A percentile compares a stretch with the other conserved stretches of the same genome.
Evolutionary conservation across 2,888 invertebrate genomes (phyloP).

Genomic region (Ceramica pisi): DNA sequence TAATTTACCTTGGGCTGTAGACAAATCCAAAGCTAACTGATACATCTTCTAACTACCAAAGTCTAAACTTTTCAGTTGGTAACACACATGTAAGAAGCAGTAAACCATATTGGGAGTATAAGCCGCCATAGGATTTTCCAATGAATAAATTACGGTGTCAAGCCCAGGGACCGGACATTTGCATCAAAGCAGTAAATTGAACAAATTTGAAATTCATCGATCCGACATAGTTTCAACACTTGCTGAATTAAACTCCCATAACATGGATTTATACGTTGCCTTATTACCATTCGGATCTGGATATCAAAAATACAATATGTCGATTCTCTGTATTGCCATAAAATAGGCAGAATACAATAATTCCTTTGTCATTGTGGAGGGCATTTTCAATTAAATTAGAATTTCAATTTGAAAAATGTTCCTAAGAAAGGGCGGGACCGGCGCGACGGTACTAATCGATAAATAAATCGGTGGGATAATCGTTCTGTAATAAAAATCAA

Average conservation of each 20-base stretch:
- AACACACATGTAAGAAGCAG: slow-evolving; percentile 38
- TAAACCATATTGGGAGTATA: slow-evolving; percentile 57
- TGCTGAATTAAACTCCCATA: slow-evolving; percentile 64
- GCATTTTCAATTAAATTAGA: slow-evolving; percentile 10
- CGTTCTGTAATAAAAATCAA: slow-evolving; percentile 59
- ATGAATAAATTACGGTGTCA: slow-evolving; percentile 82
- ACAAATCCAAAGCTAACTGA: neutral
- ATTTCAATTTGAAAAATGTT: slow-evolving; percentile 32
- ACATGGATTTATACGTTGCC: slow-evolving; percentile 56
- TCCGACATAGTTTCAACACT: slow-evolving; percentile 65
- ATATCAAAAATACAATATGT: slow-evolving; percentile 61
- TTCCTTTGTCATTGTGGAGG: slow-evolving; percentile 8
- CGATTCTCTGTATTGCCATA: slow-evolving; percentile 13
- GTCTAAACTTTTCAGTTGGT: slow-evolving; percentile 37
- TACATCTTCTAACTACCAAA: slow-evolving; percentile 28
- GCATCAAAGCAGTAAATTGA: slow-evolving; percentile 78
- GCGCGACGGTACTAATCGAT: slow-evolving; percentile 36
- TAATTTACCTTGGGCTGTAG: neutral
- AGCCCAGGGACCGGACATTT: slow-evolving; percentile 70
- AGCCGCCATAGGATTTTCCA: slow-evolving; percentile 73
- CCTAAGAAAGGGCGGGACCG: neutral
- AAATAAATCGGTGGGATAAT: slow-evolving; percentile 56
- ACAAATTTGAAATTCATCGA: slow-evolving; percentile 85
- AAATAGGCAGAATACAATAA: slow-evolving; percentile 30
- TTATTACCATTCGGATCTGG: slow-evolving; percentile 56